Evolutionary conservation across 2,797 vertebrate species (phyloP), one percentile per base, ranked within the genome.

Genomic region (Fistularia commersonii): DNA sequence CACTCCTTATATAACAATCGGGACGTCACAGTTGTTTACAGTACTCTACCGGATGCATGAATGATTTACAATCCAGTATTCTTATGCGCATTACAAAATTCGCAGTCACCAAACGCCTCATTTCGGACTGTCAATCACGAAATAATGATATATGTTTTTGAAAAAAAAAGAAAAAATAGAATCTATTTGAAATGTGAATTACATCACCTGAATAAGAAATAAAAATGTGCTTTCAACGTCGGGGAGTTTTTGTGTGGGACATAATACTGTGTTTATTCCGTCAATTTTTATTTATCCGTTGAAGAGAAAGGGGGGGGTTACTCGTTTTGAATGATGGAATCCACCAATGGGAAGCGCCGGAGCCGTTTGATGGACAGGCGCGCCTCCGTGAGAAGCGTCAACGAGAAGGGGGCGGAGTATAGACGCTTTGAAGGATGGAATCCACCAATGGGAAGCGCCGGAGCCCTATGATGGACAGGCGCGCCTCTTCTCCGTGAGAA

Each of bases 1-100:
- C 66, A 63, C 41, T 48, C 33, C 69, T 90, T 88, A 88, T 75
- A 76, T 89, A 90, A 88, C 75, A 72, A 76, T 48, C 71, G 66
- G 66, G 61, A 72, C 59, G 45, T 68, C 54, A 57, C 54, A 35
- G 54, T 76, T 89, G 84, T 88, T 89, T 79, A 88, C 83, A 80
- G 40, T 67, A 36, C 55, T 7, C 47, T 45, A 72, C 63, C 52
- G 65, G 43, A 58, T 41, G 67, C 56, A 61, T 68, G 39, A 60
- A 59, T 53, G 65, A 41, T 39, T 38, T n/a, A 44, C 51, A 74
- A 11, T 52, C 44, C 54, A 38, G 53, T 12, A 57, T 51, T 55
- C n/a, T 62, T 48, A 5, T 47, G 46, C 47, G 64, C 41, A n/a
- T n/a, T n/a, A n/a, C n/a, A n/a, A n/a, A n/a, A n/a, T n/a, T n/a